These are phyloP conservation scores for Caenorhabditis sp. DNA, from an alignment of 2,888 invertebrate genomes.

Conservation along the genomic window DNA sequence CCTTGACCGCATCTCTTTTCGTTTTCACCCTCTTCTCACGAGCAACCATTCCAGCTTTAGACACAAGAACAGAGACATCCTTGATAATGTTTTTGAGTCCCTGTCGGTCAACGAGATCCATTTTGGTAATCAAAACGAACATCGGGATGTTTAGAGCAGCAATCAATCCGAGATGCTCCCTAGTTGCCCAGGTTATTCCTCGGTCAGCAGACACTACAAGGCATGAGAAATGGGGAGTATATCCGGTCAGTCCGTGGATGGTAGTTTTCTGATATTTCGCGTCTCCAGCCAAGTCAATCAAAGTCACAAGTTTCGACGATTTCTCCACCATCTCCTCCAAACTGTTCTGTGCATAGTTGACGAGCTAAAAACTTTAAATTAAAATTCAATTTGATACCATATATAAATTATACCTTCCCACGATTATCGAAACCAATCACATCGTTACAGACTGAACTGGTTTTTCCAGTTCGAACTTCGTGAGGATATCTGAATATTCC, in stretches of 20 bases:
- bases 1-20: conserved; percentile 84
- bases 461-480: conserved; percentile 95
- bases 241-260: conserved; percentile 89
- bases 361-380: conserved; percentile 68
- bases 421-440: conserved; percentile 93
- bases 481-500: conserved; percentile 95
- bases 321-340: conserved; percentile 91
- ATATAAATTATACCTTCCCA: conserved; percentile 79
- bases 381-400: neutral
- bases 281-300: conserved; percentile 96
- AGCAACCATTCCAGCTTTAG: conserved; percentile 69
- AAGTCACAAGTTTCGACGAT: conserved; percentile 94
- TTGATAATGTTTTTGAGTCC: conserved; percentile 83
- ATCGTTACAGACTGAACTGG: conserved; percentile 92
- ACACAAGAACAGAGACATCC: conserved; percentile 66
- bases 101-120: conserved; percentile 88
- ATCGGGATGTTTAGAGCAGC: conserved; percentile 88
- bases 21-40: conserved; percentile 70
- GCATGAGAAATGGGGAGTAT: conserved; percentile 86
- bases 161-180: conserved; percentile 91
- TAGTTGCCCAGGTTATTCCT: conserved; percentile 86
- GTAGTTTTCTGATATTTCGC: conserved; percentile 96
- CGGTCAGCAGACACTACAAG: conserved; percentile 89
- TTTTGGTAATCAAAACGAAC: conserved; percentile 95
- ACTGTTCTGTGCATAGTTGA: conserved; percentile 78